phyloP scores from a whole-genome alignment of 2,797 vertebrate species.

The Ambastaia sidthimunki region DNA sequence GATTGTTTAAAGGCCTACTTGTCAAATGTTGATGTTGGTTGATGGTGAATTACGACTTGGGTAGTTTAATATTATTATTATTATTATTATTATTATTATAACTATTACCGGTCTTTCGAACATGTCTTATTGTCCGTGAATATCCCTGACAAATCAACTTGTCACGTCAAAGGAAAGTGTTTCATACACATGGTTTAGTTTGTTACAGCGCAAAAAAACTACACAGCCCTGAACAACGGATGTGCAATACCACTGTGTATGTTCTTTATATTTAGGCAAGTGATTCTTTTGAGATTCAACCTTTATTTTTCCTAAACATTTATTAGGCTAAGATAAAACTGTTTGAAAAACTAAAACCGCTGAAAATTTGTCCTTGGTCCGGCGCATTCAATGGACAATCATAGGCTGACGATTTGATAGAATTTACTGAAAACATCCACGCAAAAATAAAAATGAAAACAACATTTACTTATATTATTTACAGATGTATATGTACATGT shows the following conservation, averaged over 20 bases:
- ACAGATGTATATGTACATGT: slow-evolving; percentile 74
- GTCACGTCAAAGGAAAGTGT: slow-evolving; percentile 6
- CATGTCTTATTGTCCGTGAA: neutral
- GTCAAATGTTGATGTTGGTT: slow-evolving; percentile 25
- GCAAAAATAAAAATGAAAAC: slow-evolving; percentile 1
- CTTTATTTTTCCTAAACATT: neutral
- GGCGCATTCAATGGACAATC: slow-evolving; percentile 52
- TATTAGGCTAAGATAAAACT: slow-evolving; percentile 14
- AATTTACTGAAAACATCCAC: slow-evolving; percentile 17
- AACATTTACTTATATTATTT: slow-evolving; percentile 48
- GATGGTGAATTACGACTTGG: slow-evolving; percentile 26
- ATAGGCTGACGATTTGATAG: slow-evolving; percentile 19
- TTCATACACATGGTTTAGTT: slow-evolving; percentile 21
- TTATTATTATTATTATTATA: slow-evolving; percentile 47
- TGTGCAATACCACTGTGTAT: slow-evolving; percentile 79
- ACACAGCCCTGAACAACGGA: slow-evolving; percentile 49
- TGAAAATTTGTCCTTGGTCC: slow-evolving; percentile 26
- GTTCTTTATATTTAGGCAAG: slow-evolving; percentile 42
- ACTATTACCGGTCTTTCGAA: neutral
- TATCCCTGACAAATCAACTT: slow-evolving; percentile 5
- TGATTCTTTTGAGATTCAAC: slow-evolving; percentile 8
- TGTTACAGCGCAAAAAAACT: slow-evolving; percentile 33
- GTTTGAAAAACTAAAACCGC: neutral
- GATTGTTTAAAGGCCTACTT: slow-evolving; percentile 36
- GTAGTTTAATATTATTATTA: slow-evolving; percentile 48